phyloP scores from a whole-genome alignment of 2,113 vertebrate genomes.

The Corvus hawaiiensis region DNA sequence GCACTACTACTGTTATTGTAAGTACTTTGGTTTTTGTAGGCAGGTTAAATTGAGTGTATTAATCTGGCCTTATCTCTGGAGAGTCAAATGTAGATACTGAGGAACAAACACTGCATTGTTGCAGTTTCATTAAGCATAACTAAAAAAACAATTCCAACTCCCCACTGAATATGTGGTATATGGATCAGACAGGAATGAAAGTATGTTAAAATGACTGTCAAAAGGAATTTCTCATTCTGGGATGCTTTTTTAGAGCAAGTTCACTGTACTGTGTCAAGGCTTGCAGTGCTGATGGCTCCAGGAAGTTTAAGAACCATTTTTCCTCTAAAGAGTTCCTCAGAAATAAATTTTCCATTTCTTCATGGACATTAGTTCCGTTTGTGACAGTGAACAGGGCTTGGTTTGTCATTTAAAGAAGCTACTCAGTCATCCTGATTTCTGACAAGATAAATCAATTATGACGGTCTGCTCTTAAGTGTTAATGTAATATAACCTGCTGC shows the following conservation, averaged over 20 bases:
- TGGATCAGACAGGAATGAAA: not conserved
- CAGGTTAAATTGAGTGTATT: not conserved
- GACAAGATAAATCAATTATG: slow-evolving; percentile 13
- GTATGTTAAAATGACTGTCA: not conserved
- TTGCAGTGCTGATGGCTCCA: not conserved
- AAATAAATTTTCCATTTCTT: slow-evolving; percentile 13
- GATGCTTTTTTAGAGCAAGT: not conserved
- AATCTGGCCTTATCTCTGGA: not conserved
- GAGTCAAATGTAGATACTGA: not conserved
- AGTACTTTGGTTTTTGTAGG: slow-evolving; percentile 52
- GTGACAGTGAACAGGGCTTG: not conserved
- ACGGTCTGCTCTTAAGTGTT: slow-evolving; percentile 5
- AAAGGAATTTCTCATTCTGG: not conserved
- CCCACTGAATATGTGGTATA: not conserved
- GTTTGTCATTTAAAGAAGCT: not conserved
- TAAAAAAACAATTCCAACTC: not conserved
- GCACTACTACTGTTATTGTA: slow-evolving; percentile 91
- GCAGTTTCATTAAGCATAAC: not conserved
- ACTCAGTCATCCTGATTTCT: not conserved
- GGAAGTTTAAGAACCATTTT: not conserved
- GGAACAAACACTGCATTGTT: not conserved
- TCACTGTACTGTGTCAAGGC: not conserved
- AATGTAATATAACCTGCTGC: slow-evolving; percentile 14
- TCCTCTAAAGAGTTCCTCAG: not conserved
- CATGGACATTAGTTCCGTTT: not conserved